phyloP scores from a whole-genome alignment of 64 coral and sea anemone genomes.

The Stichodactyla mertensii region DNA sequence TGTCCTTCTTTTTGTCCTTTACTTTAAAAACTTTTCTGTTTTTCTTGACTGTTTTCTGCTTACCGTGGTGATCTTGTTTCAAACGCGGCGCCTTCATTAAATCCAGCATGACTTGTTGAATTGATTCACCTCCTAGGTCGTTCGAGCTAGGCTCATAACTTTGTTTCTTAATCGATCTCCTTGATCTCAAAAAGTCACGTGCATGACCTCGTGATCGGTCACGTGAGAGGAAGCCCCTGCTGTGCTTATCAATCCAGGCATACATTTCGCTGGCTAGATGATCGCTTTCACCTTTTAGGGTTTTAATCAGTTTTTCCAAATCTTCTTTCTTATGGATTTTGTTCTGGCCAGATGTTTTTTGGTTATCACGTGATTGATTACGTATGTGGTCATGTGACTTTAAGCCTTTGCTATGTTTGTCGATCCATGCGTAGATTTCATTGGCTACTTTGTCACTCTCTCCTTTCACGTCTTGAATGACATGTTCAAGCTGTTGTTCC shows the following conservation, averaged over 20 bases:
- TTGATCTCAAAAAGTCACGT: background rate
- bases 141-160: background rate
- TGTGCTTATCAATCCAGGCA: background rate
- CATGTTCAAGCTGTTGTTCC: background rate
- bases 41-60: background rate
- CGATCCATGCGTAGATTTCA: slow-evolving; percentile 23
- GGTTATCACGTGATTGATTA: background rate
- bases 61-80: background rate
- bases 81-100: background rate
- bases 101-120: slow-evolving; percentile 17
- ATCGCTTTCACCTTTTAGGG: slow-evolving; percentile 19
- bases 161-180: background rate
- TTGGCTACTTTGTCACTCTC: slow-evolving; percentile 16
- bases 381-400: background rate
- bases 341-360: background rate
- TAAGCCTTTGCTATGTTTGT: slow-evolving; percentile 8
- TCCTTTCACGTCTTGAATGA: background rate
- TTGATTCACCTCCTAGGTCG: background rate
- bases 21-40: background rate
- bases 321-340: background rate
- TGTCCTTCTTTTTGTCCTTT: background rate
- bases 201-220: background rate
- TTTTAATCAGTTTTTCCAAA: background rate
- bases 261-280: slow-evolving; percentile 4
- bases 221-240: background rate